Conservation (phyloP, 2,113 vertebrate species). For the Pitta sordida region DNA sequence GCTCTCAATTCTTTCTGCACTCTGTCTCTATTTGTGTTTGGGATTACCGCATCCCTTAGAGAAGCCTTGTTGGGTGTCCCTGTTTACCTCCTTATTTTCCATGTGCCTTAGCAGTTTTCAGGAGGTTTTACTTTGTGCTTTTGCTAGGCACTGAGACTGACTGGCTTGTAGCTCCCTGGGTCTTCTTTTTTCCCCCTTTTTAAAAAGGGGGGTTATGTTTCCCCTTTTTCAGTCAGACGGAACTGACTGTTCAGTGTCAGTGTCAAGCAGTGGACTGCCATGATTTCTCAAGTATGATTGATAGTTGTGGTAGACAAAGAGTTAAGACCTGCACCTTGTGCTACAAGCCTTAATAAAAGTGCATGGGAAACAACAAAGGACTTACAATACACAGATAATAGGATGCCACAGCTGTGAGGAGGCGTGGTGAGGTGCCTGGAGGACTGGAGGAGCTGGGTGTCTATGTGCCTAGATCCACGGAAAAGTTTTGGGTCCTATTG, state of each 20-base stretch:
- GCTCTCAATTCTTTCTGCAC: neutral
- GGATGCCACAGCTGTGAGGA: no score
- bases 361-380: no score
- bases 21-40: neutral
- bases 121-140: neutral
- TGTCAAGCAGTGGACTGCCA: neutral
- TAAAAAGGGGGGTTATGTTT: neutral
- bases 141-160: neutral
- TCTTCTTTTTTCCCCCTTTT: neutral
- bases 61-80: neutral
- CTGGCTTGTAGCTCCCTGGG: neutral
- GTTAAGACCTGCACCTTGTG: no score
- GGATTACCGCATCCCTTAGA: no score
- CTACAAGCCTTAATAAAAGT: no score
- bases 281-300: fast-evolving
- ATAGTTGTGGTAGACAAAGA: no score
- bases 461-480: no score
- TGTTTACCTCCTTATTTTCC: neutral
- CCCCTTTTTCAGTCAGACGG: neutral
- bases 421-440: no score
- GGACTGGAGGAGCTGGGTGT: no score
- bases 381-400: no score
- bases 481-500: no score
- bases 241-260: neutral
- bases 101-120: neutral